phyloP scores from a whole-genome alignment of 2,797 vertebrate species.

The Ceryle rudis region DNA sequence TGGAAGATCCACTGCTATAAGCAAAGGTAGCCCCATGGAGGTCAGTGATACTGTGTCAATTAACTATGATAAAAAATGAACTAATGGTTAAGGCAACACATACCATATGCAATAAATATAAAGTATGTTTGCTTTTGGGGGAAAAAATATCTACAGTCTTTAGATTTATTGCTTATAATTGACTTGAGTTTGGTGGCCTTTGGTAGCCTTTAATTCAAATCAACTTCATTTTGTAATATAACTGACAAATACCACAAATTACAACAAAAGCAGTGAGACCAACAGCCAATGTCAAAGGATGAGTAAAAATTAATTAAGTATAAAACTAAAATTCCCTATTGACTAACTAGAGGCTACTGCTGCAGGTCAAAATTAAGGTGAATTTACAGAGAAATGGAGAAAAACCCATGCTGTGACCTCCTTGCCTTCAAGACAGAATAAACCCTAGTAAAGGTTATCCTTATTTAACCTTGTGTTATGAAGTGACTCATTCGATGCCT shows the following conservation, averaged over 20 bases:
- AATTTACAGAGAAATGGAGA: neutral
- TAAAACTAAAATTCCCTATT: neutral
- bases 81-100: neutral
- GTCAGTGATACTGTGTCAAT: neutral
- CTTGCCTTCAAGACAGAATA: neutral
- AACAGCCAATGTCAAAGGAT: neutral
- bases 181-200: neutral
- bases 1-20: neutral
- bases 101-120: neutral
- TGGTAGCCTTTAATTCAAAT: neutral
- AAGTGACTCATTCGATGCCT: conserved; percentile 42
- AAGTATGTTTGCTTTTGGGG: neutral
- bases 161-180: conserved; percentile 11
- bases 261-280: neutral
- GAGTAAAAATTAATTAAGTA: conserved; percentile 7
- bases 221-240: neutral
- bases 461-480: conserved; percentile 52
- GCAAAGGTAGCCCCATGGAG: neutral
- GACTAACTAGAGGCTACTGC: neutral
- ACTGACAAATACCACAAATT: conserved; percentile 23
- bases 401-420: neutral
- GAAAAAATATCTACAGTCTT: neutral
- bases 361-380: neutral
- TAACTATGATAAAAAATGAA: neutral
- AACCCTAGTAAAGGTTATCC: conserved; percentile 8